Evolutionary conservation across 30 jellyfish, hydroid and myxozoan genomes (phyloP), one percentile per base, ranked within the genome.

Genomic region (Chironex yamaguchii): DNA sequence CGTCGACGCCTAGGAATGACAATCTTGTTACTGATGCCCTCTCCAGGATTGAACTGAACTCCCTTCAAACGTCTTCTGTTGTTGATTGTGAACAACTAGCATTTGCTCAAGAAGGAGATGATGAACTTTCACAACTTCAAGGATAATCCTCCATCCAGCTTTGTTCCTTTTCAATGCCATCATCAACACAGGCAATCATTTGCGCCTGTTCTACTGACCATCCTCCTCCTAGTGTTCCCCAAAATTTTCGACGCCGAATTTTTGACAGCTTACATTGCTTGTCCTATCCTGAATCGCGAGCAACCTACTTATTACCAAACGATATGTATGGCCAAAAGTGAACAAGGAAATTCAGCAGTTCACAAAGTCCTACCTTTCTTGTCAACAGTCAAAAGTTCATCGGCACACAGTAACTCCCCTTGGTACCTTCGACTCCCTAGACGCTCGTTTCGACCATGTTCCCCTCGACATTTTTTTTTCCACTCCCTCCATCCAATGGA

Each of bases 241-340:
- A 49, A n/a, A n/a, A 4, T 53, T 53, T 53, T 17, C 4, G 71
- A 17, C 20, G 71, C 26, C 4, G 21, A 4, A 53, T 17, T 53
- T 53, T 53, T 2, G 84, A 30, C 27, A 34, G 17, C 4, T 49
- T 76, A 0, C 89, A 76, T 27, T 11, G 22, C 67, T 42, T 52
- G 1, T 28, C 67, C 0, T 68, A 76, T 30, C 79, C 89, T 30
- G 79, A 68, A 1, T 52, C 33, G 12, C 36, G 79, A 28, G 89
- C 89, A 1, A 76, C 89, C 35, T 1, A 1, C 79, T 76, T 1
- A 30, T 76, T 11, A 34, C 67, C n/a, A 28, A 31, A 31, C 79
- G 48, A 2, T 76, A 42, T 34, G 67, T 76, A 4, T 69, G 90
- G 93, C 87, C 82, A 9, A 50, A 62, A 27, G 63, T 72, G 27